These are phyloP conservation scores for Oasisia sp. DNA, from an alignment of 2,888 invertebrate species.

Conservation along the genomic window DNA sequence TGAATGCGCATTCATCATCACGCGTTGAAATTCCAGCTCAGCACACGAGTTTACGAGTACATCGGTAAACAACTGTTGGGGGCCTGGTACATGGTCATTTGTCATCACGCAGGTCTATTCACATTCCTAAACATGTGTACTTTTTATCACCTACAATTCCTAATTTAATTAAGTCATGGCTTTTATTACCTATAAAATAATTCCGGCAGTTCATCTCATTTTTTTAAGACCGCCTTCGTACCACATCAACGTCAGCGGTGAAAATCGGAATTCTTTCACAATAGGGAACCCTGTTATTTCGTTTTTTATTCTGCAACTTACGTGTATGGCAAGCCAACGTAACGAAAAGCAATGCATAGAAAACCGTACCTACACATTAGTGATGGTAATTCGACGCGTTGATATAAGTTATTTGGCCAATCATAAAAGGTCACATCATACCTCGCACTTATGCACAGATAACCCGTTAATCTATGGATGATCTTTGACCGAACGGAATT, in stretches of 20 bases:
- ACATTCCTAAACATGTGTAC: neutral
- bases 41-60: neutral
- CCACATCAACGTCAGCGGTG: neutral
- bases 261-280: neutral
- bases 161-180: neutral
- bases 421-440: no score
- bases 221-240: neutral
- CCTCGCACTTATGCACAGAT: no score
- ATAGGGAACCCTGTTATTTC: neutral
- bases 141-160: conserved; percentile 4
- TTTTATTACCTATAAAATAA: neutral
- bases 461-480: no score
- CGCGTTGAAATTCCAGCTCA: neutral
- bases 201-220: neutral
- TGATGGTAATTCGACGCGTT: no score
- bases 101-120: neutral
- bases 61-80: neutral
- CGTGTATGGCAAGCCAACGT: no score
- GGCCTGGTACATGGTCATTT: neutral
- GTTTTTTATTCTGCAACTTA: no score
- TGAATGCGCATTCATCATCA: neutral
- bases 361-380: no score
- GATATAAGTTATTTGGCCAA: no score
- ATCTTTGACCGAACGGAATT: no score
- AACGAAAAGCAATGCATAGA: no score